Evolutionary conservation across 1,140 invertebrate species (phyloP), one percentile per base, ranked within the genome.

Genomic region (Sipha flava): DNA sequence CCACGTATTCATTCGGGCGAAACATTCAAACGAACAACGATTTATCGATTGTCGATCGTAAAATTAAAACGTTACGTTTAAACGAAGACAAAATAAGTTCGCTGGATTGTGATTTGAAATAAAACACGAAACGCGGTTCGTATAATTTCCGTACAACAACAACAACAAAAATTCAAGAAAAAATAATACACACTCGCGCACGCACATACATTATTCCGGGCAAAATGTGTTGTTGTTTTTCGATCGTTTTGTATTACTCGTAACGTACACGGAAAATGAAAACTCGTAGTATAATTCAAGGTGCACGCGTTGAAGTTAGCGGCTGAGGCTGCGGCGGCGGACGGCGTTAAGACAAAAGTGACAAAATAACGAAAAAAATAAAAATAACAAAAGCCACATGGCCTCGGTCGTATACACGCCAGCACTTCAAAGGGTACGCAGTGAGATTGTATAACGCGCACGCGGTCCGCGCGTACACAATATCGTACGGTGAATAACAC

Each of bases 381-480:
- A 45, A 68, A 68, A 68, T 45, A 68, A 68, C 23, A 68, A 68
- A 68, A 68, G 37, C 64, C 37, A 68, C 64, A 68, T 68, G 64
- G 64, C 64, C 64, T 18, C 37, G 23, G 43, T 12, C 43, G 43
- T 6, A n/a, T 9, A 12, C 62, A 23, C 10, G 7, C 31, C 2
- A 37, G n/a, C 21, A 68, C 64, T 68, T 68, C 64, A 68, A 68
- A 68, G 64, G 64, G 64, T 68, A 12, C 18, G 29, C 18, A 23
- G 6, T 2, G 26, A 59, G 23, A 18, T 14, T 18, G 6, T 59
- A 31, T 59, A 31, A 18, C 31, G 31, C 54, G 54, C 16, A 57
- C 54, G 23, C 26, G 26, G 16, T n/a, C n/a, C n/a, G n/a, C n/a
- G n/a, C n/a, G n/a, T 29, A 26, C 12, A 57, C 4, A 29, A 29